These are phyloP conservation scores for Pissodes strobi DNA, from an alignment of 1,140 invertebrate species.

Conservation along the genomic window DNA sequence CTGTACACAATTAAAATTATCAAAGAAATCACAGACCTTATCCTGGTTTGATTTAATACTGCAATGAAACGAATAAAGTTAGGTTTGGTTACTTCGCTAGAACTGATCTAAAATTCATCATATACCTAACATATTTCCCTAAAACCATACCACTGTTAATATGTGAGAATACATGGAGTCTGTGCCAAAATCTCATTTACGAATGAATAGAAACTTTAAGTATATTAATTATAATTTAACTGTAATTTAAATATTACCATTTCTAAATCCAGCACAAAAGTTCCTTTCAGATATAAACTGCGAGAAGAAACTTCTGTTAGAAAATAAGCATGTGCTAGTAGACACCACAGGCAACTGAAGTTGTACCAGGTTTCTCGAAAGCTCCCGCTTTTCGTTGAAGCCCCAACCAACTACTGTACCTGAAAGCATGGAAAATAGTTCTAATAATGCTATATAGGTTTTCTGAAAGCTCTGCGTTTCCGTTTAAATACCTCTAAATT, in stretches of 20 bases:
- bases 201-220: background rate
- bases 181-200: too few relatives aligned
- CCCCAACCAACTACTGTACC: conserved; percentile 70
- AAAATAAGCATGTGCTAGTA: conserved; percentile 49
- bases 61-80: too few relatives aligned
- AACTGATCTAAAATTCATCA: too few relatives aligned
- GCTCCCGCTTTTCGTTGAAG: conserved; percentile 59
- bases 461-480: too few relatives aligned
- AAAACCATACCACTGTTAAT: background rate
- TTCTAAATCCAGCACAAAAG: conserved; percentile 64
- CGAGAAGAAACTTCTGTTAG: conserved; percentile 55
- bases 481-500: background rate
- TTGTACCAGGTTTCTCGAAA: conserved; percentile 58
- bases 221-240: background rate
- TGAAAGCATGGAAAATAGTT: conserved; percentile 43
- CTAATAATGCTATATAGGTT: background rate
- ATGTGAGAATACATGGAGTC: too few relatives aligned
- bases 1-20: too few relatives aligned
- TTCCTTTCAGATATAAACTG: conserved; percentile 63
- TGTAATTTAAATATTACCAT: conserved; percentile 40
- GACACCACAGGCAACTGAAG: conserved; percentile 50
- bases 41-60: too few relatives aligned
- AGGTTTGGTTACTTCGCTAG: too few relatives aligned
- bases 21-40: too few relatives aligned
- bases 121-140: background rate